Conservation (phyloP, 2,888 invertebrate genomes). For the Orthonevra nobilis region DNA sequence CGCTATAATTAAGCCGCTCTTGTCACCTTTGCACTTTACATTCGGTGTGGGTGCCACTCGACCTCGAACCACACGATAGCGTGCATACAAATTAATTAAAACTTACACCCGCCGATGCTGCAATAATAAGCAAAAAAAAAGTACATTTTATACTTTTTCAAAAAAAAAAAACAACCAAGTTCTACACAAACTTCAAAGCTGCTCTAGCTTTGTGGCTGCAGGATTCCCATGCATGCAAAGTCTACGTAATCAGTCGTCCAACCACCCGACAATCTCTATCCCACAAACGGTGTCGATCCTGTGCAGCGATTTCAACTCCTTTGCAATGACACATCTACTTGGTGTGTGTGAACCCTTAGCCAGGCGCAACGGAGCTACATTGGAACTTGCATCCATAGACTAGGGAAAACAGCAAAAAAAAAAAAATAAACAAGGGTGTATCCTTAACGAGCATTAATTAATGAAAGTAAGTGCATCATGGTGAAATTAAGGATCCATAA, state of each 20-base stretch:
- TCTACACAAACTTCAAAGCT: constrained; percentile 51
- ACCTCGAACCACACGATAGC: background rate
- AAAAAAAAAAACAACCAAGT: no score
- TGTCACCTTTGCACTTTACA: constrained; percentile 36
- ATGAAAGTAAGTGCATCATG: constrained; percentile 68
- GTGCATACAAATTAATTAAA: constrained; percentile 61
- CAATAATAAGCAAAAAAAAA: constrained; percentile 32
- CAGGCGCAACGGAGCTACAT: constrained; percentile 11
- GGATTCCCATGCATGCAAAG: constrained; percentile 21
- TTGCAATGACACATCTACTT: constrained; percentile 1
- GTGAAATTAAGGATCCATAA: constrained; percentile 65
- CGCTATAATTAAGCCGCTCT: constrained; percentile 15
- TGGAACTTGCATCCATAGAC: background rate
- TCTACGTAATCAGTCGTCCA: background rate
- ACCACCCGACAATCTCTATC: no score
- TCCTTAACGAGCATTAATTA: constrained; percentile 67
- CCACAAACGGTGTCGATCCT: constrained; percentile 16
- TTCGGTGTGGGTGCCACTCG: background rate
- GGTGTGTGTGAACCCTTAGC: background rate
- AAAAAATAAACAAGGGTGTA: constrained; percentile 43
- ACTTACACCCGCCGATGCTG: constrained; percentile 23
- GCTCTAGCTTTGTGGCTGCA: constrained; percentile 29
- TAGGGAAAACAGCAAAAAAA: background rate
- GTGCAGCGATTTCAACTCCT: background rate
- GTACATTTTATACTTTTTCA: no score